Conservation (phyloP, 2,113 vertebrate species). For the Hippolais icterina region DNA sequence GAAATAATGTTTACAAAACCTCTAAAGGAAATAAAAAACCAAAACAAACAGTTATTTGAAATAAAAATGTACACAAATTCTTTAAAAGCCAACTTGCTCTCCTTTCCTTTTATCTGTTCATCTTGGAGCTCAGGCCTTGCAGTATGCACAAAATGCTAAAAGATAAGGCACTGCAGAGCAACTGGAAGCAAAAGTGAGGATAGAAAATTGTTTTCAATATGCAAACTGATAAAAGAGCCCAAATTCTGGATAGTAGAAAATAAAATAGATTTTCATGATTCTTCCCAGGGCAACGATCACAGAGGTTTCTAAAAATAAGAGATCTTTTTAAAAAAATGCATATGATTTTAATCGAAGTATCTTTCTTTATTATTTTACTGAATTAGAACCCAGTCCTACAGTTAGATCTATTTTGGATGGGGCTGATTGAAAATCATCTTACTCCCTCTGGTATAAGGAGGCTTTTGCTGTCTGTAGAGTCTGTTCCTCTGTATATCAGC, state of each 20-base stretch:
- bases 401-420: not conserved
- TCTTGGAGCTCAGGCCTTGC: not conserved
- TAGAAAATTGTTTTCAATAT: not conserved
- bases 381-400: not conserved
- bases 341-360: not conserved
- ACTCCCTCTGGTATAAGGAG: not conserved
- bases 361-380: not conserved
- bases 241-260: not conserved
- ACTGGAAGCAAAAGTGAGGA: not conserved
- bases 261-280: not conserved
- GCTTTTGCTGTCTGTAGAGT: not conserved
- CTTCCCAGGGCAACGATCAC: not conserved
- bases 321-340: not conserved
- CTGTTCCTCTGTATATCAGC: not conserved
- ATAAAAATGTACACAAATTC: not conserved
- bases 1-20: not conserved
- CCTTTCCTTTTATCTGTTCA: not conserved
- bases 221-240: conserved; percentile 1
- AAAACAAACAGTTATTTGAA: not conserved
- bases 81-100: not conserved
- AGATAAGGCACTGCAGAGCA: not conserved
- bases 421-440: not conserved
- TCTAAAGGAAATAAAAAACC: not conserved
- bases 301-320: not conserved
- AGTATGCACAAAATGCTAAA: not conserved